Evolutionary conservation across 2,888 invertebrate species (phyloP).

Genomic region (Aporophyla lueneburgensis): DNA sequence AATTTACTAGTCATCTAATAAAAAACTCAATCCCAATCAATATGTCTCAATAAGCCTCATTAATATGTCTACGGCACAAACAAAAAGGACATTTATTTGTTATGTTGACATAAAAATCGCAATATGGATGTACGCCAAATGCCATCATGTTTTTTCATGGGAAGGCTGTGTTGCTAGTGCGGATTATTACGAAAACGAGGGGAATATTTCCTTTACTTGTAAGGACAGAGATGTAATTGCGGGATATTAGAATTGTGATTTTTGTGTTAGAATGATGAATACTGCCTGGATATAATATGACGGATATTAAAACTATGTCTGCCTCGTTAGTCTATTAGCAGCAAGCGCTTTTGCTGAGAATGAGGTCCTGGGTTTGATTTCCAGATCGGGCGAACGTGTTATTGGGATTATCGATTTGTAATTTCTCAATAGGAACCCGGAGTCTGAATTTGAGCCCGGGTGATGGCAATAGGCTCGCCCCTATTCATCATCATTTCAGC

Average conservation of each 20-base stretch:
- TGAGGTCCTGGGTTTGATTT: too few species aligned
- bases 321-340: too few species aligned
- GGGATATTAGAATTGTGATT: background rate
- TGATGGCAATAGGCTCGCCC: too few species aligned
- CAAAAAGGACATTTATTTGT: background rate
- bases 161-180: conserved; percentile 2
- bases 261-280: background rate
- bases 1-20: background rate
- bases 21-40: background rate
- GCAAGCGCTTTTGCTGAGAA: too few species aligned
- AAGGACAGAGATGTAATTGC: background rate
- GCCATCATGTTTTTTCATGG: conserved; percentile 22
- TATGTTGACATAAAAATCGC: conserved; percentile 20
- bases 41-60: background rate
- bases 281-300: background rate
- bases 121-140: conserved; percentile 41
- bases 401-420: too few species aligned
- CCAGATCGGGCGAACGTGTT: too few species aligned
- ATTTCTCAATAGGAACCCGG: too few species aligned
- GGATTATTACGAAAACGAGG: conserved; percentile 16
- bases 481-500: too few species aligned
- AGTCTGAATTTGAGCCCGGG: too few species aligned
- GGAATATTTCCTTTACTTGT: conserved; percentile 18
- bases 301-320: too few species aligned
- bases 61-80: conserved; percentile 1